These are phyloP conservation scores for Ranitomeya imitator DNA, from an alignment of 2,113 vertebrate genomes.

Conservation along the genomic window DNA sequence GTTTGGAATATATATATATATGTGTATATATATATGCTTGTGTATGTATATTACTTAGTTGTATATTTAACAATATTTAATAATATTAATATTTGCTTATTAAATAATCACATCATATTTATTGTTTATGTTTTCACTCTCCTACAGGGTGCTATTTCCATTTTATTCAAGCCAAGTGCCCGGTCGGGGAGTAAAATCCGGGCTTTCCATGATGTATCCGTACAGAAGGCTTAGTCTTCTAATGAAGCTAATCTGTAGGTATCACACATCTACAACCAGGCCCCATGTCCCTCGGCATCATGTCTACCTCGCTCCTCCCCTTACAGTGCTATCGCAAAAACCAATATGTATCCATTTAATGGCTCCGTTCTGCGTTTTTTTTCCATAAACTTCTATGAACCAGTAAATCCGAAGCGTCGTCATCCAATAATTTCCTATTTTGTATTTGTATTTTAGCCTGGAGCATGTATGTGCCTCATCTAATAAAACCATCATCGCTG, in stretches of 20 bases:
- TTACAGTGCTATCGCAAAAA: conserved; percentile 22
- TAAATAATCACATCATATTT: background rate
- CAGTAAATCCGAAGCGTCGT: background rate
- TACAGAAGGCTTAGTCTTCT: background rate
- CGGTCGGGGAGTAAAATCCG: background rate
- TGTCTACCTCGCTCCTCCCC: background rate
- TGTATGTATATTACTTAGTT: too few species aligned
- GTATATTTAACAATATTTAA: too few species aligned
- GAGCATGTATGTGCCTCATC: background rate
- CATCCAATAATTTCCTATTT: background rate
- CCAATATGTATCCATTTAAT: background rate
- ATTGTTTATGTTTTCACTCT: background rate
- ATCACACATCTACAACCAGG: background rate
- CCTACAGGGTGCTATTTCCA: background rate
- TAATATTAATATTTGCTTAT: too few species aligned
- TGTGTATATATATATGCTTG: too few species aligned
- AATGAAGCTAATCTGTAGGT: conserved; percentile 1
- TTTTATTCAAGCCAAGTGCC: background rate
- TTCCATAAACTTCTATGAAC: background rate
- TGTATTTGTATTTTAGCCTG: too few species aligned
- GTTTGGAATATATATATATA: too few species aligned
- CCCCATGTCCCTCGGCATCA: background rate
- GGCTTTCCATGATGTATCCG: background rate
- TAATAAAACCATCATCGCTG: conserved; percentile 5
- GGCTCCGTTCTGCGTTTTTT: background rate